Evolutionary conservation across 2,113 vertebrate genomes (phyloP), one percentile per base, ranked within the genome.

Genomic region (Verasper variegatus): DNA sequence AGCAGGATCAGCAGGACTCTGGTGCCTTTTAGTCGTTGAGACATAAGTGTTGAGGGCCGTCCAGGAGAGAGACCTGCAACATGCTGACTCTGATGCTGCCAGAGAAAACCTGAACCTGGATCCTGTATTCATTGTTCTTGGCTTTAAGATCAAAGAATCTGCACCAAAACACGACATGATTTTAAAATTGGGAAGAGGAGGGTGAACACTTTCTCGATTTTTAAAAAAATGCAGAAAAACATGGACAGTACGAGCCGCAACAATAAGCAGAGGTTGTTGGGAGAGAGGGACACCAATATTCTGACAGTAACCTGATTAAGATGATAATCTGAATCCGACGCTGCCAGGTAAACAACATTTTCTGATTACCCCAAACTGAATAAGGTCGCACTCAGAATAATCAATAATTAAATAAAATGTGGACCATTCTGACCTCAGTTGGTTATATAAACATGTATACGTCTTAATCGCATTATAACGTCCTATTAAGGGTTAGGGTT

Each of bases 61-160:
- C 21, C 17, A 40, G 13, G 8, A 47, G 45, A 31, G 7, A 31
- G 5, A 62, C 37, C 15, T 49, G 40, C 54, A 40, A 12, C 45
- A 12, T 35, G 24, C 35, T 62, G 59, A 61, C 35, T 8, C 35
- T 20, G 31, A 35, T 70, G 58, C 58, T 70, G 59, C 64, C 20
- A 23, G 14, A 49, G 6, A 51, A 74, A 67, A 72, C 7, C 57
- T 74, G 9, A 27, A 60, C 17, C 45, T 26, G 5, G 2, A 21
- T 21, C 17, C 58, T 37, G 1, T 47, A 24, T 42, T 80, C 8
- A 21, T 72, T 13, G 18, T 63, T 62, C 3, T 9, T 63, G 21
- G 20, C 15, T 62, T 62, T 8, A 56, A 2, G n/a, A 76, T 59
- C 55, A 60, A 54, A 23, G 8, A 55, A 66, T 65, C 24, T 51